phyloP scores from a whole-genome alignment of 2,113 vertebrate species.

The Ceuthmochares aereus region DNA sequence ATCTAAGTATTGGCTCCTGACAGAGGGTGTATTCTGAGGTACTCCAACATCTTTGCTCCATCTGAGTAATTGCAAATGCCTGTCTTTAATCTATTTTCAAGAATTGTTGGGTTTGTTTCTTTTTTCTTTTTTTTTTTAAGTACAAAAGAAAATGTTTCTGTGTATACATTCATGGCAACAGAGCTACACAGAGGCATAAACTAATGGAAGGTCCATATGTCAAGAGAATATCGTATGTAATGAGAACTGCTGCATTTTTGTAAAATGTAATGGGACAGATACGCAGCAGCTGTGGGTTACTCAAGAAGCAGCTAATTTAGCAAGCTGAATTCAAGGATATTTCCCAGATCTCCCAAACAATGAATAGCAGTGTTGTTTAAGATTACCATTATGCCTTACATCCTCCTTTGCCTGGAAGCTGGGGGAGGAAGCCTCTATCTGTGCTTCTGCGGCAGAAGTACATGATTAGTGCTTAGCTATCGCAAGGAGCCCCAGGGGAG shows the following conservation, averaged over 20 bases:
- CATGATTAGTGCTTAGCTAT: constrained; percentile 72
- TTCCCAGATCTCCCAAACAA: constrained; percentile 70
- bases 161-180: background rate
- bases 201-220: constrained; percentile 34
- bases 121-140: background rate
- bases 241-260: constrained; percentile 41
- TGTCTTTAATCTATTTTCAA: constrained; percentile 53
- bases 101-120: background rate
- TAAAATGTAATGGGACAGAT: constrained; percentile 36
- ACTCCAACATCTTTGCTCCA: constrained; percentile 40
- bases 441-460: constrained; percentile 62
- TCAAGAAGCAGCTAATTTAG: constrained; percentile 71
- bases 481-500: constrained; percentile 67
- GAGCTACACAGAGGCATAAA: constrained; percentile 13
- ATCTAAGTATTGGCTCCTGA: constrained; percentile 23
- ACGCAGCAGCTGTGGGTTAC: constrained; percentile 65
- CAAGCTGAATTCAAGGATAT: constrained; percentile 70
- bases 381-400: constrained; percentile 62
- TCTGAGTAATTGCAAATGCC: constrained; percentile 18
- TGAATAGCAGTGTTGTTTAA: constrained; percentile 75
- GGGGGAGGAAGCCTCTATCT: constrained; percentile 69
- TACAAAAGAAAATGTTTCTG: constrained; percentile 41
- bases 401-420: constrained; percentile 62
- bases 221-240: background rate
- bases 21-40: background rate